Evolutionary conservation across 30 jellyfish, hydroid and myxozoan species (phyloP).

Genomic region (Phacellophora camtschatica): DNA sequence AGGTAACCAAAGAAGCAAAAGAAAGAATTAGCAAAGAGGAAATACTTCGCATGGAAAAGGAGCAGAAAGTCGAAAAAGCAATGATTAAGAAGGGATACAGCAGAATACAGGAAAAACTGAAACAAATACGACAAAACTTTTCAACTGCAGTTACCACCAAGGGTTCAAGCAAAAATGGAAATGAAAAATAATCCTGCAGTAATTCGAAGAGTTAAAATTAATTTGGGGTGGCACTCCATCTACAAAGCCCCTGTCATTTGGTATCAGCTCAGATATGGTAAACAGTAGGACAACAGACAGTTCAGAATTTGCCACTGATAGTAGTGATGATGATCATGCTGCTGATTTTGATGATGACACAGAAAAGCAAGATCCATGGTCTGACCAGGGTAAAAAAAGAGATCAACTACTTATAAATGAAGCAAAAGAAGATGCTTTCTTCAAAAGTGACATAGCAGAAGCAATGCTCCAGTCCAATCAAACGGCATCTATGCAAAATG

Average conservation of each 20-base stretch:
- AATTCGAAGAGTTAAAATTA: background rate
- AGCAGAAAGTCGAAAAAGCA: constrained; percentile 27
- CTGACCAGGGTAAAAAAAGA: no score
- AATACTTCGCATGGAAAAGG: constrained; percentile 5
- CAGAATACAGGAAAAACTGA: background rate
- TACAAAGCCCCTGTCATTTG: background rate
- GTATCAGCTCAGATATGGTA: background rate
- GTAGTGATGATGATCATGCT: no score
- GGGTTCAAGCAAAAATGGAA: background rate
- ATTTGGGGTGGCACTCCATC: background rate
- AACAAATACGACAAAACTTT: background rate
- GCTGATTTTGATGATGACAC: no score
- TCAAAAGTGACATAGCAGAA: no score
- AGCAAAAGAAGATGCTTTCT: no score
- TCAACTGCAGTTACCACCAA: background rate
- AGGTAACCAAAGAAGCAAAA: constrained; percentile 13
- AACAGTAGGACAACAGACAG: background rate
- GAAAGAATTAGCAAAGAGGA: constrained; percentile 9
- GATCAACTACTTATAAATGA: no score
- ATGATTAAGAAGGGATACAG: background rate
- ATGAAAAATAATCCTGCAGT: background rate
- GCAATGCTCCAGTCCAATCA: no score
- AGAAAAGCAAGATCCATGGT: no score
- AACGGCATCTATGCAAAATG: no score
- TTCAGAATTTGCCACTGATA: no score